These are phyloP conservation scores for Diplodus sargus DNA, from an alignment of 2,797 vertebrate genomes.

Conservation along the genomic window DNA sequence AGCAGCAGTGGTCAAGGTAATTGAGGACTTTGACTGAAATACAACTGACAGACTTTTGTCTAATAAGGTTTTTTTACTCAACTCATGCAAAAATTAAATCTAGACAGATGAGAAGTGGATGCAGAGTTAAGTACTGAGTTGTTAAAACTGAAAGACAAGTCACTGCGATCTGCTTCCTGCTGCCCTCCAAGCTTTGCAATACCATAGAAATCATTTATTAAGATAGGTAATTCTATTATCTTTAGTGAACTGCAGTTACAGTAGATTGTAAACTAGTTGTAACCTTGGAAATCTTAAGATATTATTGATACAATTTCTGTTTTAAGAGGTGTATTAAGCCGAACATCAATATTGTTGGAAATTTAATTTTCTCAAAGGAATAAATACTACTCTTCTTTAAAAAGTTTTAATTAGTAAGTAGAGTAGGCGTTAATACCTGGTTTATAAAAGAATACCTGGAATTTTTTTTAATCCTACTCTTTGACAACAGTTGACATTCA, in stretches of 20 bases:
- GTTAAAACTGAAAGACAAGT: not conserved
- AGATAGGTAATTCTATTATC: not conserved
- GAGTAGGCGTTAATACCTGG: not conserved
- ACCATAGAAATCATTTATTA: not conserved
- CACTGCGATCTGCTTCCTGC: not conserved
- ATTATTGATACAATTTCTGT: not conserved
- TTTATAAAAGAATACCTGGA: conserved; percentile 43
- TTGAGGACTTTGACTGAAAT: conserved; percentile 67
- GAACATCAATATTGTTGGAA: not conserved
- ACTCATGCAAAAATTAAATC: conserved; percentile 23
- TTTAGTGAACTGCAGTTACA: not conserved
- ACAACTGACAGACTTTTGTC: conserved; percentile 58
- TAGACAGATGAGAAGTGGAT: conserved; percentile 4
- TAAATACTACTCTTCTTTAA: not conserved
- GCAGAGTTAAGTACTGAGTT: not conserved
- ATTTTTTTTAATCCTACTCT: conserved; percentile 71
- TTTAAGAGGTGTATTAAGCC: not conserved
- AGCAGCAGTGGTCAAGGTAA: conserved; percentile 56
- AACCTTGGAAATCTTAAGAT: not conserved
- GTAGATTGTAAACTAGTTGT: not conserved
- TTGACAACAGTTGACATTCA: conserved; percentile 80
- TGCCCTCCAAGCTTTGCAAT: not conserved
- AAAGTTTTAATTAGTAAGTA: not conserved
- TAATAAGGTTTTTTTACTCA: conserved; percentile 67
- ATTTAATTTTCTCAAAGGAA: not conserved